These are phyloP conservation scores for Epinephelus cyanopodus DNA, from an alignment of 2,113 vertebrate species.

Conservation along the genomic window DNA sequence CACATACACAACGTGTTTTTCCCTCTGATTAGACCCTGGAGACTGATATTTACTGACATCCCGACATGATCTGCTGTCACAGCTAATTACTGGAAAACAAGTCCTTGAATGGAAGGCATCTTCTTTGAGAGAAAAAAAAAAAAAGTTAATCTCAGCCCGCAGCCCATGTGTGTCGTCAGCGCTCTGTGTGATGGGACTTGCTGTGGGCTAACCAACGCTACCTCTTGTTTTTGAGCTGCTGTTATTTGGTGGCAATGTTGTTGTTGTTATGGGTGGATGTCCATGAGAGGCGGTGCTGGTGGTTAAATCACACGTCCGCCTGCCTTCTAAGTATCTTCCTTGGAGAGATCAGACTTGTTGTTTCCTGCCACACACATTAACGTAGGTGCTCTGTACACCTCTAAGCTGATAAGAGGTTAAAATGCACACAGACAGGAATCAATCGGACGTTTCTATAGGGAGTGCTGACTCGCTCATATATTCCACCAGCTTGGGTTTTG, in stretches of 20 bases:
- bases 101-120: background rate
- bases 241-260: background rate
- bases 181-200: background rate
- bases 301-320: conserved; percentile 16
- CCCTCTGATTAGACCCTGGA: conserved; percentile 30
- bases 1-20: conserved; percentile 13
- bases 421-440: background rate
- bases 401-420: conserved; percentile 40
- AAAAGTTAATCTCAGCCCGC: background rate
- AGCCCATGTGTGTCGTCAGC: conserved; percentile 8
- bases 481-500: conserved; percentile 42
- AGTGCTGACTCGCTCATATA: conserved; percentile 13
- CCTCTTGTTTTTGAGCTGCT: conserved; percentile 12
- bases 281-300: background rate
- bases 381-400: background rate
- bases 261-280: conserved; percentile 32
- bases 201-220: background rate
- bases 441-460: conserved; percentile 7
- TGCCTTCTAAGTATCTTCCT: conserved; percentile 31
- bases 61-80: conserved; percentile 14
- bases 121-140: background rate
- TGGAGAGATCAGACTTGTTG: conserved; percentile 20
- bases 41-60: conserved; percentile 16
- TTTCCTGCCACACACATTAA: background rate
- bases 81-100: conserved; percentile 11